Conservation (phyloP, 2,888 invertebrate genomes). For the Stenichneumon culpator region DNA sequence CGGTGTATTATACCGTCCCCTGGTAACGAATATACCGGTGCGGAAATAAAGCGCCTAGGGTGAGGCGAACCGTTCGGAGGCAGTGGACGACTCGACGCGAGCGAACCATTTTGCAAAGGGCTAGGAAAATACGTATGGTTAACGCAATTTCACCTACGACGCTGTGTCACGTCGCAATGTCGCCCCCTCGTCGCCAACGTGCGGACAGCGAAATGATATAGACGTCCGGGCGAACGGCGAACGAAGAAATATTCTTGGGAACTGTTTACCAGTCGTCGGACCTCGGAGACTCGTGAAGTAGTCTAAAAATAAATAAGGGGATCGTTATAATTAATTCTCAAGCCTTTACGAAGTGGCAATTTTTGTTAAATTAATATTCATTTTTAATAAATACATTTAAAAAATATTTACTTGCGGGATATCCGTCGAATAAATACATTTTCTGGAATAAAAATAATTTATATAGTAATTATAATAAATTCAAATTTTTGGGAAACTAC, state of each 20-base stretch:
- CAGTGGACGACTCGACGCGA: conserved; percentile 37
- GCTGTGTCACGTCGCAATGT: conserved; percentile 33
- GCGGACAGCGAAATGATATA: conserved; percentile 9
- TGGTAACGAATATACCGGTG: neutral
- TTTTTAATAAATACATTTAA: no score
- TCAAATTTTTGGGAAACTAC: neutral
- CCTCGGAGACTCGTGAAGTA: neutral
- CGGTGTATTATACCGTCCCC: conserved; percentile 24
- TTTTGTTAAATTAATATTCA: no score
- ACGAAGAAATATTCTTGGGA: conserved; percentile 3
- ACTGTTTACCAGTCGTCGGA: neutral
- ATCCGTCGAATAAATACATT: no score
- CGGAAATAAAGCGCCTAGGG: conserved; percentile 20
- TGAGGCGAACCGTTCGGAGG: conserved; percentile 29
- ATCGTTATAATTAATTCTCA: no score
- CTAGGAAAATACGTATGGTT: conserved; percentile 29
- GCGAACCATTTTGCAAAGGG: conserved; percentile 26
- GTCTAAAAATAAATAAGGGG: neutral
- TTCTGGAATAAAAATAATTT: no score
- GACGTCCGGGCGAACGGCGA: neutral
- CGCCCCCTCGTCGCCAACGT: conserved; percentile 4
- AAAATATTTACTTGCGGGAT: no score
- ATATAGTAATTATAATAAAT: neutral
- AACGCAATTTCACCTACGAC: conserved; percentile 12
- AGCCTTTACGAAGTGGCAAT: no score